Evolutionary conservation across 92 coral and sea anemone species (phyloP), one percentile per base, ranked within the genome.

Genomic region (Zoanthus solanderi): DNA sequence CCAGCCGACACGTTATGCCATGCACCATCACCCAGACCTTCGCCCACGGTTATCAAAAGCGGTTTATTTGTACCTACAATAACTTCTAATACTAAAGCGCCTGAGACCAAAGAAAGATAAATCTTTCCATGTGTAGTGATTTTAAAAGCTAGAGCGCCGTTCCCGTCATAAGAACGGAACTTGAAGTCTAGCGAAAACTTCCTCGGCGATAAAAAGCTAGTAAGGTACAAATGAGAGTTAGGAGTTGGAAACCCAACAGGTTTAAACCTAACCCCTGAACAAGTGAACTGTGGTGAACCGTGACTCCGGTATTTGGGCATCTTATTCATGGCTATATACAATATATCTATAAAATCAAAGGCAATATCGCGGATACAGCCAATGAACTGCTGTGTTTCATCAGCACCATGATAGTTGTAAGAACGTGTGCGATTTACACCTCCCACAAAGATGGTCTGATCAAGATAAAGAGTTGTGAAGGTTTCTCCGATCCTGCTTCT

Each of bases 1-100:
- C 98, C 96, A 58, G 98, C 95, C 61, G 78, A 88, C 83, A 96
- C 95, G 81, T 91, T 90, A 77, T 96, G 98, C 98, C 98, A 96
- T 88, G 80, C 89, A 17, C 98, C 98, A 84, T 96, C 98, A 72
- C 92, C 89, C 53, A 96, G 94, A 78, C 87, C 90, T 69, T 90
- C 91, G 18, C 95, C 98, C 3, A 93, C 90, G 61, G 91, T 90
- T 67, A 96, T 90, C 71, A 79, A 87, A 67, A 96, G 85, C 78
- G 94, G 96, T 65, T 83, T 78, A 68, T 93, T 91, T 54, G 79
- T 88, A 63, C 92, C 94, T 17, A 95, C 83, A 5, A 66, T 78
- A 30, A 95, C 90, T 78, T 96, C 94, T 71, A 96, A 89, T 48
- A 90, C 96, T 17, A 96, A 81, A 18, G 87, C 88, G 23, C 98